phyloP scores from a whole-genome alignment of 2,888 invertebrate species.

The Meghimatium bilineatum region DNA sequence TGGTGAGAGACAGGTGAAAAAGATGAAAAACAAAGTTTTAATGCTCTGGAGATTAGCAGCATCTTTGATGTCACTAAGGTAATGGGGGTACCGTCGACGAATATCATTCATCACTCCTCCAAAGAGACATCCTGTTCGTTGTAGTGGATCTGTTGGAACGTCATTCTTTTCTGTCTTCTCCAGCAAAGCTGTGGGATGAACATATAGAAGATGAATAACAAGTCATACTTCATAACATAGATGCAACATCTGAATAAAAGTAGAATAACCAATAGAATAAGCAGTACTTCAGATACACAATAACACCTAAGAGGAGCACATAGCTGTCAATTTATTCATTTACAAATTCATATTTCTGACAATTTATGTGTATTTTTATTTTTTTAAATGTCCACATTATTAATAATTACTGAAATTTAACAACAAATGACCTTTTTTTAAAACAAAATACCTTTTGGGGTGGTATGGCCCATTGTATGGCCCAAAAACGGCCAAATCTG shows the following conservation, averaged over 20 bases:
- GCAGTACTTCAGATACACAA: too few species aligned
- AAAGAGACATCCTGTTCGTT: slow-evolving; percentile 87
- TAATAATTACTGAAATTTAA: too few species aligned
- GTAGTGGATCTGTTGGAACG: slow-evolving; percentile 81
- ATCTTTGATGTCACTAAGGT: slow-evolving; percentile 90
- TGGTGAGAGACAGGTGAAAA: slow-evolving; percentile 95
- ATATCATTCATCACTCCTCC: slow-evolving; percentile 94
- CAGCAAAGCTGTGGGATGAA: slow-evolving; percentile 57
- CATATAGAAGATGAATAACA: neutral
- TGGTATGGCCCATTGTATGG: too few species aligned
- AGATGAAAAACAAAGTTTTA: slow-evolving; percentile 96
- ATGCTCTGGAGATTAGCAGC: slow-evolving; percentile 92
- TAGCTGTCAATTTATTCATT: too few species aligned
- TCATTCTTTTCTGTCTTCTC: slow-evolving; percentile 62
- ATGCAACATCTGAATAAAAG: neutral
- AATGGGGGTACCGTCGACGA: slow-evolving; percentile 85
- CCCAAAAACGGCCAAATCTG: too few species aligned
- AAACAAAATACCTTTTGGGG: too few species aligned
- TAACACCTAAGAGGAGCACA: too few species aligned
- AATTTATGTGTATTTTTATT: too few species aligned
- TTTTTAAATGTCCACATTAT: too few species aligned
- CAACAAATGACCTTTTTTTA: too few species aligned
- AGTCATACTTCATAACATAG: neutral
- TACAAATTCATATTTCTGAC: too few species aligned
- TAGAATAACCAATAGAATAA: too few species aligned